phyloP scores from a whole-genome alignment of 2,888 invertebrate species.

The Zhengitettix transpicula region DNA sequence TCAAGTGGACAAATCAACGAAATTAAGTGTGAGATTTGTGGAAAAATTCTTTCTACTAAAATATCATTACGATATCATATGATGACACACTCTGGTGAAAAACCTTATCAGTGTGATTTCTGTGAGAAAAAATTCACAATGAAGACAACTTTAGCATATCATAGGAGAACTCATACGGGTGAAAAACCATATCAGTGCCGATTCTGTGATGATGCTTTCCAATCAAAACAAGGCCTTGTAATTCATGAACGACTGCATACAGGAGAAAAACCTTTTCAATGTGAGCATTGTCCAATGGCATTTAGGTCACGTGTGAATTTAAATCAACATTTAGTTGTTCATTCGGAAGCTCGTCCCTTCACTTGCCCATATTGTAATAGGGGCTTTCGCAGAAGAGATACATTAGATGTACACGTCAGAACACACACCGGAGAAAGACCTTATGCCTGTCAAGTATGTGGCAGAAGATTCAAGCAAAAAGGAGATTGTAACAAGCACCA shows the following conservation, averaged over 20 bases:
- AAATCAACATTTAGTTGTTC: conserved; percentile 9
- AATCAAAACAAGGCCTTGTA: conserved; percentile 21
- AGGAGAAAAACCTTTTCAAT: conserved; percentile 14
- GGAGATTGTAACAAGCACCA: conserved; percentile 14
- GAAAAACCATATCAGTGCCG: conserved; percentile 23
- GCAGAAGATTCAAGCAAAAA: conserved; percentile 11
- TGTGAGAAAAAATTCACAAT: conserved; percentile 9
- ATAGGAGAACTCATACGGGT: conserved; percentile 22
- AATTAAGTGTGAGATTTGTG: conserved; percentile 4
- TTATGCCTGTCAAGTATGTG: conserved; percentile 11
- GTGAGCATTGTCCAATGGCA: conserved; percentile 12
- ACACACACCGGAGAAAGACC: conserved; percentile 13
- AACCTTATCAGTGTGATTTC: conserved; percentile 7
- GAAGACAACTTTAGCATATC: conserved; percentile 14
- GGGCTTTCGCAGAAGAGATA: conserved; percentile 12
- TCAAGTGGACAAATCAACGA: not conserved
- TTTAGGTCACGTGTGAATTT: conserved; percentile 12
- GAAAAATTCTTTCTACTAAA: conserved; percentile 10
- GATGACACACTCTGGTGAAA: conserved; percentile 9
- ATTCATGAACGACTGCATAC: conserved; percentile 20
- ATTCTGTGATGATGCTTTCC: conserved; percentile 21
- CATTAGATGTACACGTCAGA: conserved; percentile 11
- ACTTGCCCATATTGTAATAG: conserved; percentile 10
- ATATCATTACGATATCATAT: conserved; percentile 11
- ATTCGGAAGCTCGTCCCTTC: conserved; percentile 11